Evolutionary conservation across 2,113 vertebrate genomes (phyloP), one percentile per base, ranked within the genome.

Genomic region (Onychostoma macrolepis): DNA sequence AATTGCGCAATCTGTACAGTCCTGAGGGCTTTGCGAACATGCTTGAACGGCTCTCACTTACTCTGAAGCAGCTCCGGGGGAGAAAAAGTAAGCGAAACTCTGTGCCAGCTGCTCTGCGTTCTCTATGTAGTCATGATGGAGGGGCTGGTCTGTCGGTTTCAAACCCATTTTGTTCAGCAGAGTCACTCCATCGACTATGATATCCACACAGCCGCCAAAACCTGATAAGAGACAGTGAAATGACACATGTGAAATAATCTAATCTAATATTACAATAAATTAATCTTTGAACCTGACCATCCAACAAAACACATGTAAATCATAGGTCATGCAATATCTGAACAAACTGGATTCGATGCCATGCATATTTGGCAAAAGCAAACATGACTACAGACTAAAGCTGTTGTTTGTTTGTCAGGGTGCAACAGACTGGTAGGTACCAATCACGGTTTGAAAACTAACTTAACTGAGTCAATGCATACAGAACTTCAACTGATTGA

Each of bases 81-180:
- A 93, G 81, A 96, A 96, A 88, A 96, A 96, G 91, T 96, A 96
- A 65, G 95, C 95, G 78, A 96, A 96, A 91, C 96, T 96, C 92
- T 96, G 91, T 28, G 95, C 93, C 48, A 96, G 90, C 89, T 96
- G 95, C 43, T 95, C 90, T 0, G 88, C 88, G 11, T 92, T 95
- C 88, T 95, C 93, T 65, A 96, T 93, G 89, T 92, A 95, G 93
- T 96, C 92, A 24, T 96, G 94, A 87, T 96, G 96, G 2, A 96
- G 78, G 0, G 95, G 95, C 82, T 91, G 93, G 69, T 92, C 89
- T 8, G 92, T 90, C 26, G 93, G 93, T 19, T 87, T 75, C 77
- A 96, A 90, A 30, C 93, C 94, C 0, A 95, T 93, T 91, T 95
- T 95, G 77, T 96, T 93, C 13, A 96, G 91, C 84, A 96, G 77